phyloP scores from a whole-genome alignment of 2,113 vertebrate species.

The Paralichthys olivaceus region DNA sequence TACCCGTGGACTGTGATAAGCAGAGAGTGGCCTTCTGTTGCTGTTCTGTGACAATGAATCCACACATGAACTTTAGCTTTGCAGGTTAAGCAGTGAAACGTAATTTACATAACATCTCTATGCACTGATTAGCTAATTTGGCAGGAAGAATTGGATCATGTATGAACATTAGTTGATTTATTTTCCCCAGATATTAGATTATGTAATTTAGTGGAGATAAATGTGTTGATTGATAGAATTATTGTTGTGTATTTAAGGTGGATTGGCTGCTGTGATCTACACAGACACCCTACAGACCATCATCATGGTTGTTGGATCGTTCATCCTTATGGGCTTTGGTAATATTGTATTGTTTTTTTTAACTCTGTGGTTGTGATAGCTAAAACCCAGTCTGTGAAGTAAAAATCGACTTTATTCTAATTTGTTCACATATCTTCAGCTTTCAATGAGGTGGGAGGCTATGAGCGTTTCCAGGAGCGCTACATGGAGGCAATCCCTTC shows the following conservation, averaged over 20 bases:
- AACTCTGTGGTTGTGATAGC: neutral
- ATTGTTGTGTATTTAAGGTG: constrained; percentile 80
- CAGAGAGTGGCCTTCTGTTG: constrained; percentile 44
- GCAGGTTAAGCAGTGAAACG: neutral
- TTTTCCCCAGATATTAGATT: neutral
- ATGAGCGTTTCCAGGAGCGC: constrained; percentile 80
- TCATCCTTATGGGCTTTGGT: constrained; percentile 95
- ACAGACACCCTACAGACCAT: constrained; percentile 94
- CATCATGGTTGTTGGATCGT: constrained; percentile 94
- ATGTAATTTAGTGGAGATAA: neutral
- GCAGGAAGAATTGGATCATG: neutral
- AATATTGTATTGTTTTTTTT: constrained; percentile 38
- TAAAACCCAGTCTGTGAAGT: neutral
- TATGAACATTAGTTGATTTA: neutral
- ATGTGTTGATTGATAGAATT: neutral
- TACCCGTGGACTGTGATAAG: constrained; percentile 62
- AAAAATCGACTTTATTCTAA: neutral
- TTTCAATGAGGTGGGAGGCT: constrained; percentile 89
- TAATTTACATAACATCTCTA: constrained; percentile 11
- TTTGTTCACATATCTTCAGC: constrained; percentile 73
- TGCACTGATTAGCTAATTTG: neutral
- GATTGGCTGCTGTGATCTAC: constrained; percentile 97
- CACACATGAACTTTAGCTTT: constrained; percentile 31
- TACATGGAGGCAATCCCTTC: constrained; percentile 90
- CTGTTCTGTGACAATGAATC: constrained; percentile 23